These are phyloP conservation scores for Chroicocephalus ridibundus DNA, from an alignment of 2,113 vertebrate genomes.

Conservation along the genomic window DNA sequence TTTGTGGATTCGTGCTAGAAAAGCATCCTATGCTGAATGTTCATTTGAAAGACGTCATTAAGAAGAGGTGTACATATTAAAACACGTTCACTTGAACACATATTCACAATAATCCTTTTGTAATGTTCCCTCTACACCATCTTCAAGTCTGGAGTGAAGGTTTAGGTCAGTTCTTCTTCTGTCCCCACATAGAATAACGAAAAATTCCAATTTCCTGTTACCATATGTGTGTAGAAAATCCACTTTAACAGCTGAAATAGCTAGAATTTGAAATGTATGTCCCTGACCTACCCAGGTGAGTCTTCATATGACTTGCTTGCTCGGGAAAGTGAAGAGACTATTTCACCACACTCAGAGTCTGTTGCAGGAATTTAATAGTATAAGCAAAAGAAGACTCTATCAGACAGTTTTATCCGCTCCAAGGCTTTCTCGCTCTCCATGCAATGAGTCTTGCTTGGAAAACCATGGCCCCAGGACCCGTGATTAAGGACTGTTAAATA, in stretches of 20 bases:
- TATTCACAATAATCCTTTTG: not conserved
- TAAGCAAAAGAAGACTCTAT: not conserved
- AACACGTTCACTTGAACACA: not conserved
- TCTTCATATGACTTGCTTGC: not conserved
- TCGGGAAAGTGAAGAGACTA: not conserved
- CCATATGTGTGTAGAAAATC: not conserved
- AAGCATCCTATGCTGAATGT: not conserved
- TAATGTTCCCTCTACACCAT: not conserved
- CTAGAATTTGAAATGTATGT: not conserved
- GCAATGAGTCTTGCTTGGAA: not conserved
- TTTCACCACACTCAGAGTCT: not conserved
- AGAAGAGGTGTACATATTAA: not conserved
- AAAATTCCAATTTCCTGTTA: slow-evolving; percentile 22
- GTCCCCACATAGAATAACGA: not conserved
- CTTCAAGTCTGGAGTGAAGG: not conserved
- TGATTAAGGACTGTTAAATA: slow-evolving; percentile 25
- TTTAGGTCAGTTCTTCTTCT: not conserved
- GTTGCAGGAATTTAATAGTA: not conserved
- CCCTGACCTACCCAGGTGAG: not conserved
- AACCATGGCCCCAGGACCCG: not conserved
- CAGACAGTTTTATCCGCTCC: not conserved
- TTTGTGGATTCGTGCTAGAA: not conserved
- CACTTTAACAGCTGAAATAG: slow-evolving; percentile 14
- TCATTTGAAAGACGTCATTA: not conserved
- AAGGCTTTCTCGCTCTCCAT: not conserved